Conservation (phyloP, 2,888 invertebrate species). For the Pelosia muscerda region DNA sequence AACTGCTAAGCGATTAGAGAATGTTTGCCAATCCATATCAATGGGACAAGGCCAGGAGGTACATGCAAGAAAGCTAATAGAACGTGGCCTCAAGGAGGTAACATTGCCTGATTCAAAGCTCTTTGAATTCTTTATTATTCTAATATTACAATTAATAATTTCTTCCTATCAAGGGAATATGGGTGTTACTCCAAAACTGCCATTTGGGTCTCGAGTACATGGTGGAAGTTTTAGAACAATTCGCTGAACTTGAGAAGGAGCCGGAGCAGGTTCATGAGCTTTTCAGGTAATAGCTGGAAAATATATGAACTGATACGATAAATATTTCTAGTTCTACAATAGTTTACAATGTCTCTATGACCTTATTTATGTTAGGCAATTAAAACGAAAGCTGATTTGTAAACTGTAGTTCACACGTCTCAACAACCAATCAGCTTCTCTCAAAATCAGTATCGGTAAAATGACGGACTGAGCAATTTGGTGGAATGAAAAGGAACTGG, state of each 20-base stretch:
- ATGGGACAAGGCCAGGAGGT: constrained; percentile 96
- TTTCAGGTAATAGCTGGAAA: constrained; percentile 69
- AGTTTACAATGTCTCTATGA: too few relatives aligned
- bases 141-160: not conserved
- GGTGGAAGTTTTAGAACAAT: constrained; percentile 90
- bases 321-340: too few relatives aligned
- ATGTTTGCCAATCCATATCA: constrained; percentile 90
- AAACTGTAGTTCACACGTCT: too few relatives aligned
- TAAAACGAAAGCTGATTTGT: too few relatives aligned
- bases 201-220: constrained; percentile 95
- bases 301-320: too few relatives aligned
- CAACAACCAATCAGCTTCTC: too few relatives aligned
- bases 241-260: constrained; percentile 87
- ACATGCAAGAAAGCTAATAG: constrained; percentile 91
- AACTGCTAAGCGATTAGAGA: constrained; percentile 91
- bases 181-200: constrained; percentile 96
- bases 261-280: constrained; percentile 75
- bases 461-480: too few relatives aligned
- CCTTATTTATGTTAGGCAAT: too few relatives aligned
- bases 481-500: too few relatives aligned
- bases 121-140: not conserved
- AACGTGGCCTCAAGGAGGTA: constrained; percentile 87
- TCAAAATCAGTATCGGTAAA: too few relatives aligned
- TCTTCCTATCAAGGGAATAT: constrained; percentile 88
- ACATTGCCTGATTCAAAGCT: not conserved